Evolutionary conservation across 2,888 invertebrate species (phyloP).

Genomic region (Lepidochitona cinerea): DNA sequence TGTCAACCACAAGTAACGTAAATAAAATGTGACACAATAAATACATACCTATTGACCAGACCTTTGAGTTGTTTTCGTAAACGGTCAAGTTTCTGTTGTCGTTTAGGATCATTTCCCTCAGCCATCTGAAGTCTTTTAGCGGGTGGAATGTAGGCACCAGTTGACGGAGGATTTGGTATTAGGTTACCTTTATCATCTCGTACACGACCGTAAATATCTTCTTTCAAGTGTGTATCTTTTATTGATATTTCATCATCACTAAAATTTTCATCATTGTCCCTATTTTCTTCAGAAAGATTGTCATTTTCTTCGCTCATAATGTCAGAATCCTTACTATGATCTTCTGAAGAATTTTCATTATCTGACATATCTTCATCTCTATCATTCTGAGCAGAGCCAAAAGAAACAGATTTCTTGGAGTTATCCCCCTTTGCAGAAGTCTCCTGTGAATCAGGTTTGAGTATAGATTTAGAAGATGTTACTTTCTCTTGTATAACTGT

Average conservation of each 20-base stretch:
- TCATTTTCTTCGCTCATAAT: conserved; percentile 14
- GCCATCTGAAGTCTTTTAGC: conserved; percentile 79
- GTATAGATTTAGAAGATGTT: not conserved
- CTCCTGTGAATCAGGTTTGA: not conserved
- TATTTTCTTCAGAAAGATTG: conserved; percentile 2
- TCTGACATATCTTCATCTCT: conserved; percentile 21
- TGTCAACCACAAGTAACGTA: not conserved
- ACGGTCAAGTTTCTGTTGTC: conserved; percentile 76
- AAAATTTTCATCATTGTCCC: conserved; percentile 2
- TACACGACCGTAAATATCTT: conserved; percentile 94
- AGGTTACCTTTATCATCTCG: conserved; percentile 86
- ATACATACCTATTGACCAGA: conserved; percentile 79
- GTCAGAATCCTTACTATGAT: conserved; percentile 16
- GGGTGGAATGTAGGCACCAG: conserved; percentile 85
- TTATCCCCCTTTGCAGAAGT: not conserved
- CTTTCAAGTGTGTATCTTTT: conserved; percentile 25
- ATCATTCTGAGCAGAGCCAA: not conserved
- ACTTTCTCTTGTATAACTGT: not conserved
- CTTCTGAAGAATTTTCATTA: conserved; percentile 16
- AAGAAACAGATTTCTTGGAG: not conserved
- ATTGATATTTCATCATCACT: not conserved
- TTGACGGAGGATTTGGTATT: conserved; percentile 68
- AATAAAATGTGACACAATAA: not conserved
- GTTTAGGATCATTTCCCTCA: conserved; percentile 63
- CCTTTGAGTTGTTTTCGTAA: conserved; percentile 90